Base-by-base conservation (phyloP, 2,888 invertebrate species). In the Drosophila diplacantha region DNA sequence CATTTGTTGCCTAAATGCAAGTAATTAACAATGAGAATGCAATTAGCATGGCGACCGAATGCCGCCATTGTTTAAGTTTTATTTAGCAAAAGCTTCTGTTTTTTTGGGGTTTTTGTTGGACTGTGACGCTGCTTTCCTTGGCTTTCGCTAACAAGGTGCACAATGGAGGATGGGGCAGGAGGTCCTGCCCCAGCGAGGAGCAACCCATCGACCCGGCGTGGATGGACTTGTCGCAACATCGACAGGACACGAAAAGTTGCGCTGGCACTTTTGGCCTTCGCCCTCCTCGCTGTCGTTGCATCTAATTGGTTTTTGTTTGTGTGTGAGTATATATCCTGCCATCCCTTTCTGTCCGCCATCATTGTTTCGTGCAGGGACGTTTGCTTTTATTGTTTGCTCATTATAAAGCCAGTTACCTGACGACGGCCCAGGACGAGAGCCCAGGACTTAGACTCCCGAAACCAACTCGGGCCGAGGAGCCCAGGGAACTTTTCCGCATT, bases 21-120 rank as follows among this genome's bases (percentile, higher is more conserved):
- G 74, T 83, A 85, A 84, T 85, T 83, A 84, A 85, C 84, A 85
- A 77, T 82, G 75, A 72, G 75, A 83, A 74, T 82, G 81, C 79
- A 85, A 85, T 85, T 84, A 82, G 72, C 73, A 69, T 60, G 60
- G 74, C 72, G 55, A 38, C 72, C 68, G 58, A 44, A 65, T 47
- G 63, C 63, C 66, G 59, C 54, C 65, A 62, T 72, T 82, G 83
- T 68, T 59, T 56, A 39, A 35, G 44, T 58, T 65, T 34, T 56
- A 58, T 60, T 53, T 61, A 37, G 64, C 16, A 38, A 18, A n/a
- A 20, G 44, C 44, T 20, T 46, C 29, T 29, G 18, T 16, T 8
- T 29, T 16, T 43, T 24, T 16, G 9, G 11, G 20, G 32, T 37
- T 49, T 49, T 58, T 35, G 31, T 52, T 56, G 44, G 37, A 29